phyloP scores from a whole-genome alignment of 2,113 vertebrate genomes.

The Sprattus sprattus region DNA sequence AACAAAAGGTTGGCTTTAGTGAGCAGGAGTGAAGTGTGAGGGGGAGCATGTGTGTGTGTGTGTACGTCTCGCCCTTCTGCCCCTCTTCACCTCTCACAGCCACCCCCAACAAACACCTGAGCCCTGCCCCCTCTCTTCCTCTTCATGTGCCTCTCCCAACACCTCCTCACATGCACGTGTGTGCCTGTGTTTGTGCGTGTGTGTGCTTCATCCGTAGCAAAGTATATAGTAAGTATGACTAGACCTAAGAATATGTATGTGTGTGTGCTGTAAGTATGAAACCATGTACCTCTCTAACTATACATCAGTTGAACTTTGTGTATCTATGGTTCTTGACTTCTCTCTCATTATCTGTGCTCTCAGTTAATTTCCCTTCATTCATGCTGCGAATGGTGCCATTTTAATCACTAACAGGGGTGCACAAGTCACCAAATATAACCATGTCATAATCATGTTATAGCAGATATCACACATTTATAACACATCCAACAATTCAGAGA shows the following conservation, averaged over 20 bases:
- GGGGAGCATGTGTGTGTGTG: conserved; percentile 55
- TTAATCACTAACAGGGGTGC: too few relatives aligned
- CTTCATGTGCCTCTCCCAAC: conserved; percentile 46
- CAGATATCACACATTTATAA: neutral
- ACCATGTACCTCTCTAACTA: too few relatives aligned
- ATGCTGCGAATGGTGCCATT: too few relatives aligned
- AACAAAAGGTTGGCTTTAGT: conserved; percentile 67
- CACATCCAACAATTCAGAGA: neutral
- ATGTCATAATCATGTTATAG: neutral
- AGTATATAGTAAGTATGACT: too few relatives aligned
- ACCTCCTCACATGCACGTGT: neutral
- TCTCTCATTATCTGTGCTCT: neutral
- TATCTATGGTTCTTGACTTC: neutral
- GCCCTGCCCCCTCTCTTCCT: conserved; percentile 47
- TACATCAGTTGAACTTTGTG: too few relatives aligned
- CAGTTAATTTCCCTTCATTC: too few relatives aligned
- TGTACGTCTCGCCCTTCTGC: conserved; percentile 44
- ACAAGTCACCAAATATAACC: neutral
- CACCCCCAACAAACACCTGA: conserved; percentile 56
- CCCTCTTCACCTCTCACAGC: conserved; percentile 38
- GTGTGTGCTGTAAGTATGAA: too few relatives aligned
- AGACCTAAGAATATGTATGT: too few relatives aligned
- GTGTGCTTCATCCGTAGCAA: too few relatives aligned
- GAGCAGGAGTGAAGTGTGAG: conserved; percentile 63
- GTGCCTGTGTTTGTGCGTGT: too few relatives aligned